phyloP scores from a whole-genome alignment of 2,113 vertebrate species.

The Hypocryptadius cinnamomeus region DNA sequence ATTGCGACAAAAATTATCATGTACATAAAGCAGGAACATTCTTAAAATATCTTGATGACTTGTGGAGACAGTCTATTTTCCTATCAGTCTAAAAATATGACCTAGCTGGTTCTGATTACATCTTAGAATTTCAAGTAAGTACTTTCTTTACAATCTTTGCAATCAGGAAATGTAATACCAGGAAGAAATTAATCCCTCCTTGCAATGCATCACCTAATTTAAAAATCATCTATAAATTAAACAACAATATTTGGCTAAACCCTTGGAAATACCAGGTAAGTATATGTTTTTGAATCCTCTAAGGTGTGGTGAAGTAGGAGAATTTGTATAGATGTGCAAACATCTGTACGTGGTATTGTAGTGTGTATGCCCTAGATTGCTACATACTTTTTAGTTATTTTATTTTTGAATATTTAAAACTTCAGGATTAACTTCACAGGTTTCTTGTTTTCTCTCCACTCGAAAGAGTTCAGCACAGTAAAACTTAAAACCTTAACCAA shows the following conservation, averaged over 20 bases:
- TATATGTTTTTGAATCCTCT: neutral
- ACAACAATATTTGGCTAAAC: neutral
- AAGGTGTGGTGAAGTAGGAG: neutral
- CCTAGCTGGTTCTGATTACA: neutral
- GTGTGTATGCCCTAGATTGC: neutral
- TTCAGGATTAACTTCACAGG: neutral
- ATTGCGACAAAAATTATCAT: neutral
- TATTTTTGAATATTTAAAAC: neutral
- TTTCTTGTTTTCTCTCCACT: neutral
- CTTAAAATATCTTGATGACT: neutral
- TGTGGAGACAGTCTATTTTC: neutral
- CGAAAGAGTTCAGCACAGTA: neutral
- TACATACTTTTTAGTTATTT: neutral
- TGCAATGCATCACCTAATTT: neutral
- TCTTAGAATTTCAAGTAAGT: neutral
- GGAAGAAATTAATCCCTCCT: neutral
- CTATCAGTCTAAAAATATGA: neutral
- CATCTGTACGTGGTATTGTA: fast-evolving
- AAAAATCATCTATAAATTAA: neutral
- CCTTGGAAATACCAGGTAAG: neutral
- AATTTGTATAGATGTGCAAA: neutral
- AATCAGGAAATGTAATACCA: neutral
- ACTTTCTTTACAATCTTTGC: neutral
- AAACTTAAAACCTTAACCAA: neutral
- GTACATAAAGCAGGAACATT: neutral